Evolutionary conservation across 2,888 invertebrate genomes (phyloP), one percentile per base, ranked within the genome.

Genomic region (Tetheella fluctuosa): DNA sequence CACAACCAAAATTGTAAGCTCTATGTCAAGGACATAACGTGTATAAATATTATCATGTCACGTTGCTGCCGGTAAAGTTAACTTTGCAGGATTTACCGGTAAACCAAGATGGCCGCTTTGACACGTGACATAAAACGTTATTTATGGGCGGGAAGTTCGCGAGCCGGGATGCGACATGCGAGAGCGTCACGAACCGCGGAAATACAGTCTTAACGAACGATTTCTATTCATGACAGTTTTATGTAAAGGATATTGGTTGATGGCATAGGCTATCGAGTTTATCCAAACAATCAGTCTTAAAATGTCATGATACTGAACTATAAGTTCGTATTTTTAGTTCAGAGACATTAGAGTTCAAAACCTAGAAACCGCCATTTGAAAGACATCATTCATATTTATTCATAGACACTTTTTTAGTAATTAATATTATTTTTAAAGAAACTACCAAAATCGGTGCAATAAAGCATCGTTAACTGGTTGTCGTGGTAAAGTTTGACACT

Each of bases 101-200:
- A 78, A 83, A 80, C 72, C 83, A 90, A 89, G 85, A 90, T 89
- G 90, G 89, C 88, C 79, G 83, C 83, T 86, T 76, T 88, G 91
- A 90, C 90, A 91, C 85, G 83, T 91, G 90, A 89, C 89, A 91
- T 92, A 90, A 89, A 91, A 88, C 75, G 73, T 84, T 89, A 88
- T 92, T 92, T 92, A 92, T 80, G 82, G 79, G 79, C 81, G 82
- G 86, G 81, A 89, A 91, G 89, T 93, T 93, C 82, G 91, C 90
- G 85, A 90, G 81, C 79, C 81, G 73, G 86, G 85, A 86, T 86
- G 80, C 79, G 86, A 87, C 91, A 91, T 92, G 91, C 91, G 85
- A 90, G 86, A 80, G 64, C 70, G 86, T 84, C 89, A 91, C 91
- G 91, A 89, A 91, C 76, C 83, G 84, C 85, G 89, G 88, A 89